Conservation (phyloP, 2,888 invertebrate species). For the Rhagonycha lutea region DNA sequence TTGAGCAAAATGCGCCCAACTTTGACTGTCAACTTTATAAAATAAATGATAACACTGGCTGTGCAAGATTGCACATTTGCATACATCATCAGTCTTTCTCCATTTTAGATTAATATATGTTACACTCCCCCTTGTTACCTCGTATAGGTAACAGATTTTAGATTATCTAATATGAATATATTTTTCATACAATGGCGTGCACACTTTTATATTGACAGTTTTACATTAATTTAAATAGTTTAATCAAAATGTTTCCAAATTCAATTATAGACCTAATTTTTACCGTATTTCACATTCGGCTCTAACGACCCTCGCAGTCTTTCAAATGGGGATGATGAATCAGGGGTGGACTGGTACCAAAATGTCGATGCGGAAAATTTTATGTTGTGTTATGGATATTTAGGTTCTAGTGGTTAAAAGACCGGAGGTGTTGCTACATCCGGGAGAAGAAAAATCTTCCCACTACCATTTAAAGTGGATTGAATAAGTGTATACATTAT, state of each 20-base stretch:
- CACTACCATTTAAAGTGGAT: no score
- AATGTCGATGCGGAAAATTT: no score
- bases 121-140: background rate
- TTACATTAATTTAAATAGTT: background rate
- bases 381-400: no score
- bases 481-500: no score
- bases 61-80: conserved; percentile 26
- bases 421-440: no score
- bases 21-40: conserved; percentile 20
- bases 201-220: background rate
- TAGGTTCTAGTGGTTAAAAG: no score
- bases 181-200: background rate
- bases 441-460: no score
- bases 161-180: background rate
- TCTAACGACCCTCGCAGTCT: background rate
- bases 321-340: background rate
- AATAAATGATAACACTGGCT: conserved; percentile 23
- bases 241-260: background rate
- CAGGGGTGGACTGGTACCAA: no score
- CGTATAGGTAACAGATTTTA: background rate
- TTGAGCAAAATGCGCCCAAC: conserved; percentile 9
- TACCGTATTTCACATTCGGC: background rate
- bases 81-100: conserved; percentile 28
- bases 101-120: conserved; percentile 15
- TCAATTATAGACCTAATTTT: background rate